A percentile compares a stretch with the other conserved stretches of the same genome.
Evolutionary conservation across 2,888 invertebrate genomes (phyloP).

Genomic region (Andrena marginata): DNA sequence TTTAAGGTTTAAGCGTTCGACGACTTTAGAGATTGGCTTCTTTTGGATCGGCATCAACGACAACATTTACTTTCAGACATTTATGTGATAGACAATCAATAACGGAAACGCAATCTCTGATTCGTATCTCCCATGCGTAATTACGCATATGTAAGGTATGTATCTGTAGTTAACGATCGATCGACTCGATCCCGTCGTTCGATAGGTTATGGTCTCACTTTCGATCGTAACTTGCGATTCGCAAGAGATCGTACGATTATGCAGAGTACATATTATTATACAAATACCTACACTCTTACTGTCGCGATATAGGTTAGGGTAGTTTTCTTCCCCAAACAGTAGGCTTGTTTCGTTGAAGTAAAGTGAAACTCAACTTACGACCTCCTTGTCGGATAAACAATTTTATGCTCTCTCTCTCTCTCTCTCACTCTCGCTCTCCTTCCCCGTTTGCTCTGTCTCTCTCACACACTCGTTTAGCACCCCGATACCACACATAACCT

Average conservation of each 20-base stretch:
- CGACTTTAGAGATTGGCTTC: neutral
- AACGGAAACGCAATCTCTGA: neutral
- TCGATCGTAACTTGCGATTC: neutral
- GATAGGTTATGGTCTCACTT: neutral
- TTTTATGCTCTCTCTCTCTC: conserved; percentile 9
- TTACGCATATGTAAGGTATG: neutral
- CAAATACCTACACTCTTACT: too few species aligned
- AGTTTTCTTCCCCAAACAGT: neutral
- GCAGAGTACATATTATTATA: neutral
- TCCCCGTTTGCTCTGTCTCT: neutral
- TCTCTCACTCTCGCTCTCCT: neutral
- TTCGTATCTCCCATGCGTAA: neutral
- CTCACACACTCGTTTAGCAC: neutral
- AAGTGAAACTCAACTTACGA: conserved; percentile 14
- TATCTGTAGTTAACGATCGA: neutral
- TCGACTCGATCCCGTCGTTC: neutral
- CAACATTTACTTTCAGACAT: neutral
- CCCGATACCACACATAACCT: conserved; percentile 18
- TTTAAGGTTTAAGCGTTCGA: neutral
- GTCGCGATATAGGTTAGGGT: neutral
- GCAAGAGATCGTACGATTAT: neutral
- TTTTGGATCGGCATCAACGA: neutral
- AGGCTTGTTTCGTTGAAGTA: neutral
- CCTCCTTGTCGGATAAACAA: conserved; percentile 13
- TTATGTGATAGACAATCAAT: neutral